Percentiles rank a stretch among this genome's conserved stretches.
Evolutionary conservation across 1,140 invertebrate genomes (phyloP).

Genomic region (Andrena cerasifolii): DNA sequence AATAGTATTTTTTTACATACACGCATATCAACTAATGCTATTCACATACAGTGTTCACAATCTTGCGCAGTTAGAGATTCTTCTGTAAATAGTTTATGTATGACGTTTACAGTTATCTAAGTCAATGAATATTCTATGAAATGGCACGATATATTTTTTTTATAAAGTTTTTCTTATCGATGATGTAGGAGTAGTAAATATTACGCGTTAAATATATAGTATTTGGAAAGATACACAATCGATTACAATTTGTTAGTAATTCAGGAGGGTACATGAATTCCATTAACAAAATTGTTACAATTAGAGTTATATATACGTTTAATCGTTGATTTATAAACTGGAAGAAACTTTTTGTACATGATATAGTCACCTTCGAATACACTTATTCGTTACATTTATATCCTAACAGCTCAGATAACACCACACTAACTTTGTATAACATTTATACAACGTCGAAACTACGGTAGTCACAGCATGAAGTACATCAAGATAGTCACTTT

Average conservation of each 20-base stretch:
- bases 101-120: neutral
- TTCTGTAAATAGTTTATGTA: no score
- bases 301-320: no score
- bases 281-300: no score
- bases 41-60: neutral
- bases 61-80: no score
- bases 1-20: neutral
- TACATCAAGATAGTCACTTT: constrained; percentile 9
- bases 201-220: no score
- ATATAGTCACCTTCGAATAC: neutral
- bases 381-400: constrained; percentile 1
- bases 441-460: constrained; percentile 25
- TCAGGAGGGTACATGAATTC: no score
- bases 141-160: neutral
- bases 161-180: neutral
- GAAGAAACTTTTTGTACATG: neutral
- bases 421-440: constrained; percentile 19
- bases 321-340: neutral
- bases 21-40: neutral
- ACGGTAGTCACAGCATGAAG: constrained; percentile 18
- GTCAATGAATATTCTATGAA: neutral
- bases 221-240: no score
- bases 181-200: no score
- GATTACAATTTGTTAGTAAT: no score
- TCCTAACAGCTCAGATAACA: neutral